Evolutionary conservation across 2,888 invertebrate genomes (phyloP).

Genomic region (Helobdella robusta): DNA sequence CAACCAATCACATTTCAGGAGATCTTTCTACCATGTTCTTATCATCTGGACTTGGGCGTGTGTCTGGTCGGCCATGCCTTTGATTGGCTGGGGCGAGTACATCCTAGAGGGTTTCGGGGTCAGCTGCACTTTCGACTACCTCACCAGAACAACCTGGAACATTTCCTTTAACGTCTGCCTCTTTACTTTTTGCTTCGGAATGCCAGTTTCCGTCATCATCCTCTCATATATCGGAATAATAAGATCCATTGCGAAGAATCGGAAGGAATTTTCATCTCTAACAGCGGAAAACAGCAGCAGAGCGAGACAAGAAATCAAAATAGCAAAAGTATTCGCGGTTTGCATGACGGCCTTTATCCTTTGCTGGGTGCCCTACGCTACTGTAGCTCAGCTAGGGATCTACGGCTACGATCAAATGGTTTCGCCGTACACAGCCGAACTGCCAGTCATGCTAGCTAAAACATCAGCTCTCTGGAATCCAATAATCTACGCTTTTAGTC

Average conservation of each 20-base stretch:
- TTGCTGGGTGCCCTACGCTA: slow-evolving; percentile 81
- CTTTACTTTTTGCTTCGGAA: slow-evolving; percentile 60
- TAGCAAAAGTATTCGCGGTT: slow-evolving; percentile 67
- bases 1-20: slow-evolving; percentile 66
- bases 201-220: slow-evolving; percentile 69
- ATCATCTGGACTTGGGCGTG: slow-evolving; percentile 67
- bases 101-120: slow-evolving; percentile 89
- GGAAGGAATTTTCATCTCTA: slow-evolving; percentile 41
- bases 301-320: slow-evolving; percentile 38
- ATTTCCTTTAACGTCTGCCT: slow-evolving; percentile 25
- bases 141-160: slow-evolving; percentile 53
- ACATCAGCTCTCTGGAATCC: slow-evolving; percentile 85
- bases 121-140: slow-evolving; percentile 79
- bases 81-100: slow-evolving; percentile 61
- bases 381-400: slow-evolving; percentile 57
- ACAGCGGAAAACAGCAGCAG: slow-evolving; percentile 51
- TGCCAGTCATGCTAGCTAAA: slow-evolving; percentile 73
- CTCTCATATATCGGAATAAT: slow-evolving; percentile 81
- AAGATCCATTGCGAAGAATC: slow-evolving; percentile 55
- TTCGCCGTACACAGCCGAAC: slow-evolving; percentile 39
- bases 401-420: slow-evolving; percentile 47
- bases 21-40: slow-evolving; percentile 64
- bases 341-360: slow-evolving; percentile 77
- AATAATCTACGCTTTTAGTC: slow-evolving; percentile 60
- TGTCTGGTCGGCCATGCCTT: slow-evolving; percentile 29